Percentiles rank a stretch among this genome's conserved stretches.
These are phyloP conservation scores for Serripes groenlandicus DNA, from an alignment of 2,888 invertebrate genomes.

Conservation along the genomic window DNA sequence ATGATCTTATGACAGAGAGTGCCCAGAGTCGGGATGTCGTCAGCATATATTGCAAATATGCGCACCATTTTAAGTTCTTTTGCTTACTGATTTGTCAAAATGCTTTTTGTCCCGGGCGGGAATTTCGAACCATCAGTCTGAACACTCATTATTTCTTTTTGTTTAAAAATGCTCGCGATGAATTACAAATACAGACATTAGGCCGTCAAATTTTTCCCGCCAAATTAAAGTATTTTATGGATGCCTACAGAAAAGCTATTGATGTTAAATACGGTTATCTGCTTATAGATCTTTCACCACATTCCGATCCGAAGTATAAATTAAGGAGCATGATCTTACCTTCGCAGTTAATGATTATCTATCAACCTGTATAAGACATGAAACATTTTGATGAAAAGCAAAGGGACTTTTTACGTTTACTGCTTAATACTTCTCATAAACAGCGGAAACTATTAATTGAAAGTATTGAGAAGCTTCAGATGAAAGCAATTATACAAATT, in stretches of 20 bases:
- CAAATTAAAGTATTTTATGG: constrained; percentile 49
- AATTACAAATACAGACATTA: constrained; percentile 55
- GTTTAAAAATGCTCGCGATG: constrained; percentile 58
- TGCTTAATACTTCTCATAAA: constrained; percentile 21
- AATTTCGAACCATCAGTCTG: too few relatives aligned
- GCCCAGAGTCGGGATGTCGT: constrained; percentile 51
- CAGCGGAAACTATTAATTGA: too few relatives aligned
- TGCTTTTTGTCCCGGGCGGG: constrained; percentile 51
- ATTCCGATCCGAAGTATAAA: constrained; percentile 60
- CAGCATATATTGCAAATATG: constrained; percentile 55
- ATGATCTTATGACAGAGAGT: constrained; percentile 54
- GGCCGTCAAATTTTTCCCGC: constrained; percentile 65
- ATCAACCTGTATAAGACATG: constrained; percentile 33
- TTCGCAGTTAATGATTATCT: constrained; percentile 53
- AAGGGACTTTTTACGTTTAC: constrained; percentile 38
- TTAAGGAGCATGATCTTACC: constrained; percentile 59
- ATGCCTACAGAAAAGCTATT: constrained; percentile 58
- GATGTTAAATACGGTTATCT: constrained; percentile 54
- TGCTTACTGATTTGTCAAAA: constrained; percentile 65
- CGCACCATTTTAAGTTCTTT: constrained; percentile 60
- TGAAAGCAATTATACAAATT: constrained; percentile 43
- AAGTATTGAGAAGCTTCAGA: too few relatives aligned
- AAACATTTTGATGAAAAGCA: constrained; percentile 17
- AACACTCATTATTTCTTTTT: constrained; percentile 65
- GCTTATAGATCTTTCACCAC: constrained; percentile 56